Evolutionary conservation across 1,140 invertebrate genomes (phyloP).

Genomic region (Nasonia vitripennis): DNA sequence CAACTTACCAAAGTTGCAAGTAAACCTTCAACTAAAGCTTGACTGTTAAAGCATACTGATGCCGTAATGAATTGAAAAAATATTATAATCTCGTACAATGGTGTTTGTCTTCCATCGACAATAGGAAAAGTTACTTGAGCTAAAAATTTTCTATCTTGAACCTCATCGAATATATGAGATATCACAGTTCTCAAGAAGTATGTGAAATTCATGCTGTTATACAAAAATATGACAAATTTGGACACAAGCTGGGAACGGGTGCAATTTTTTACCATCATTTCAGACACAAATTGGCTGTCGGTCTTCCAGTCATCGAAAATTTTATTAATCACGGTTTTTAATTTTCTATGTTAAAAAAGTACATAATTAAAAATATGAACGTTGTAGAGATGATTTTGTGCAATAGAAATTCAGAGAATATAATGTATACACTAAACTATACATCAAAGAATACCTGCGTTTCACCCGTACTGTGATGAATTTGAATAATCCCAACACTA

Average conservation of each 20-base stretch:
- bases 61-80: constrained; percentile 32
- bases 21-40: constrained; percentile 44
- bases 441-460: constrained; percentile 24
- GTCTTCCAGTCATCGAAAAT: constrained; percentile 33
- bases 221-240: constrained; percentile 26
- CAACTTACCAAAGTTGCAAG: constrained; percentile 31
- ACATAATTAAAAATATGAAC: background rate
- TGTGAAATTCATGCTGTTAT: constrained; percentile 44
- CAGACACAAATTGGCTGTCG: background rate
- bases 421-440: background rate
- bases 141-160: constrained; percentile 43
- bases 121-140: constrained; percentile 38
- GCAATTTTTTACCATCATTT: background rate
- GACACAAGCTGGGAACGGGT: constrained; percentile 29
- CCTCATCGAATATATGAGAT: constrained; percentile 34
- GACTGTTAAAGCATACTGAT: constrained; percentile 28
- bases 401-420: background rate
- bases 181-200: constrained; percentile 25
- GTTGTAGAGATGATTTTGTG: background rate
- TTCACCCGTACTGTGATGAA: constrained; percentile 15
- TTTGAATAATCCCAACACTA: constrained; percentile 22
- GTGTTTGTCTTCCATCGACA: constrained; percentile 23
- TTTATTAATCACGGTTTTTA: background rate
- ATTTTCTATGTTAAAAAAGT: constrained; percentile 2
- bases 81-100: constrained; percentile 31